Conservation (phyloP, 2,797 vertebrate genomes). For the Acanthornis magna region DNA sequence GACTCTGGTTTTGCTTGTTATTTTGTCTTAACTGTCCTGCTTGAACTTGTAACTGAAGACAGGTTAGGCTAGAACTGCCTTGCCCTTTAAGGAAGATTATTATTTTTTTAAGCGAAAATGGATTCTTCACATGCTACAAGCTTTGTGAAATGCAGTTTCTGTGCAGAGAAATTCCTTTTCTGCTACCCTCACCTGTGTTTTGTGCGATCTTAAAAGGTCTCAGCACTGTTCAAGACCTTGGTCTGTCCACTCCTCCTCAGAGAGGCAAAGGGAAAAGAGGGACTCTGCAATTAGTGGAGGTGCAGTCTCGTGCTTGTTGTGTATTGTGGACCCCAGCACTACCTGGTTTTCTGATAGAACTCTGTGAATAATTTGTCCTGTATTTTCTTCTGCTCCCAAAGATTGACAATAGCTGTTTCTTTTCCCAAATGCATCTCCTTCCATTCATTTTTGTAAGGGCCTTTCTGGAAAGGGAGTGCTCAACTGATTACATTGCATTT, state of each 20-base stretch:
- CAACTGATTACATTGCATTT: neutral
- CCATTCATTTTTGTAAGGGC: neutral
- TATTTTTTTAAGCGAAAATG: neutral
- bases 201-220: neutral
- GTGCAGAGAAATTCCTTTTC: neutral
- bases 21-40: neutral
- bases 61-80: neutral
- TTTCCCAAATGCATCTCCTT: neutral
- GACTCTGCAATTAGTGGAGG: neutral
- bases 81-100: neutral
- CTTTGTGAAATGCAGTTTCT: neutral
- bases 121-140: neutral
- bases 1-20: neutral
- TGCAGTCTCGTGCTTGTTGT: accelerated
- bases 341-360: neutral
- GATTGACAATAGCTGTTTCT: neutral
- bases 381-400: neutral
- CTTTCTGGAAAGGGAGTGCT: neutral
- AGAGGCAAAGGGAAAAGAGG: no score
- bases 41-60: neutral
- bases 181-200: neutral
- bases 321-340: neutral
- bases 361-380: neutral
- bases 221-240: neutral
- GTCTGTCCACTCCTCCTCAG: accelerated